Conservation (phyloP, 64 coral and sea anemone species). For the Astreopora myriophthalma region DNA sequence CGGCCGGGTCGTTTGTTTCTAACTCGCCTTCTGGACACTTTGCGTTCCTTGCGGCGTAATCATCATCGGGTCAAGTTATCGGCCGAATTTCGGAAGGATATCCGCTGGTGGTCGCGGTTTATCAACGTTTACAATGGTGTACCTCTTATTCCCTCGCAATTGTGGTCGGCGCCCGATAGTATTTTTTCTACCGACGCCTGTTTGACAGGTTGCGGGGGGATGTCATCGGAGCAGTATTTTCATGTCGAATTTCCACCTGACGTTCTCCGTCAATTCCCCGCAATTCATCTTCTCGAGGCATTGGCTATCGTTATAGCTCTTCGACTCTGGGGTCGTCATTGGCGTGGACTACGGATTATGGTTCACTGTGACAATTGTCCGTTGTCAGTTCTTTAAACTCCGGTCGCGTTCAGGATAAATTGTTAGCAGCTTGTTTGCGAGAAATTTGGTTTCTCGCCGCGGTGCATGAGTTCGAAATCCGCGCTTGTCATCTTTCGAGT, state of each 20-base stretch:
- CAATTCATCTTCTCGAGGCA: slow-evolving; percentile 36
- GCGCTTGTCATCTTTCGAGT: neutral
- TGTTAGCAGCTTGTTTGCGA: neutral
- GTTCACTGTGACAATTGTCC: slow-evolving; percentile 42
- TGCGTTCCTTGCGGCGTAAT: neutral
- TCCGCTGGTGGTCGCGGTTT: slow-evolving; percentile 8
- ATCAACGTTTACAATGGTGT: slow-evolving; percentile 16
- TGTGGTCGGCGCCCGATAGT: slow-evolving; percentile 6
- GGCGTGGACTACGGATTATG: neutral
- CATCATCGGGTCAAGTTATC: neutral
- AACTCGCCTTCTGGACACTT: neutral
- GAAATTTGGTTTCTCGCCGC: slow-evolving; percentile 7
- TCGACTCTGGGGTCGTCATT: slow-evolving; percentile 2
- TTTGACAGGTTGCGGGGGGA: slow-evolving; percentile 41
- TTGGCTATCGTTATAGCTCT: neutral
- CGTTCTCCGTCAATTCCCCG: neutral
- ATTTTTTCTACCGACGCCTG: slow-evolving; percentile 42
- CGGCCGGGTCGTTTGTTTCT: neutral
- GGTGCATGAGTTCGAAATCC: slow-evolving; percentile 6
- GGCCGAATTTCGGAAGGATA: neutral
- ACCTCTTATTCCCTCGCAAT: neutral
- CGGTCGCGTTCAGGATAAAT: neutral
- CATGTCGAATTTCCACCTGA: neutral
- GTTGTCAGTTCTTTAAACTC: slow-evolving; percentile 11
- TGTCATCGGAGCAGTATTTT: neutral